Evolutionary conservation across 2,888 invertebrate species (phyloP), one percentile per base, ranked within the genome.

Genomic region (Pycnomerus fuliginosus): DNA sequence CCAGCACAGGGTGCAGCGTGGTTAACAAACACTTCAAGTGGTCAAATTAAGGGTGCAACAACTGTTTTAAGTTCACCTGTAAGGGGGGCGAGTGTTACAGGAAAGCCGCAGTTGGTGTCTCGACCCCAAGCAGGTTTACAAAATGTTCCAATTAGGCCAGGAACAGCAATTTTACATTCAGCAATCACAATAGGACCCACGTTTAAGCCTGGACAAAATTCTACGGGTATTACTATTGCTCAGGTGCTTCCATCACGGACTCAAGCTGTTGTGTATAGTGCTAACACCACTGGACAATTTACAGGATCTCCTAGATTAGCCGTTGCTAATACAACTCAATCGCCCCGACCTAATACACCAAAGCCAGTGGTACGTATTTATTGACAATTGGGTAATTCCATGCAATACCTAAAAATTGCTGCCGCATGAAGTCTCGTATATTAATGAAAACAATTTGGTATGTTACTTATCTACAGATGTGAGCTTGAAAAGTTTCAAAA

Each of bases 221-320:
- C 68, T 12, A 52, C 67, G 3, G 63, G 62, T 29, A 64, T 71
- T 8, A 69, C 71, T 8, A 58, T 69, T 16, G 68, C 68, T 12
- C 72, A 72, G 55, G 70, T 72, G 27, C 38, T 72, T 23, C 72
- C 73, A n/a, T 48, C 65, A 12, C 59, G 73, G 24, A 69, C 70
- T 10, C 72, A 72, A 56, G 67, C 71, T 23, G 65, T 73, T 27
- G 70, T 72, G 13, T 72, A 73, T 43, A 67, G 56, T 50, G 50
- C 63, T 13, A 69, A 62, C 47, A 61, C 69, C 5, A 60, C 60
- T 13, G 52, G 58, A 3, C 67, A 64, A 42, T 63, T 65, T 33
- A 58, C 67, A 11, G 55, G 63, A 8, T 38, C 66, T 36, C 64
- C 71, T 2, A 59, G 70, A 43, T 56, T 72, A 22, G 65, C 70